These are phyloP conservation scores for Lucinisca nassula DNA, from an alignment of 2,888 invertebrate species.

Conservation along the genomic window DNA sequence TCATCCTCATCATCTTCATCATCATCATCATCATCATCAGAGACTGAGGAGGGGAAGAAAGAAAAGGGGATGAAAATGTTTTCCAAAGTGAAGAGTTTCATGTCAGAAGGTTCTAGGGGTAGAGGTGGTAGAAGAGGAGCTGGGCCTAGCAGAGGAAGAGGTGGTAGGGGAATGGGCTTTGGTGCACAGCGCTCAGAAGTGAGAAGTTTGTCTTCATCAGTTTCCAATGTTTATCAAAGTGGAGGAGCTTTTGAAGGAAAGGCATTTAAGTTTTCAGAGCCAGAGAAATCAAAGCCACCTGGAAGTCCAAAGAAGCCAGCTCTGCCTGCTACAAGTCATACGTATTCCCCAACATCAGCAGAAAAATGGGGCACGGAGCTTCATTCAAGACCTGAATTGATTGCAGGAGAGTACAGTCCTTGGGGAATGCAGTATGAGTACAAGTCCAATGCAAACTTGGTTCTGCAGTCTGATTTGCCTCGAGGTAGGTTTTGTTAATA, in stretches of 20 bases:
- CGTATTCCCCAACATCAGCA: conserved; percentile 28
- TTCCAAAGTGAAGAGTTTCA: neutral
- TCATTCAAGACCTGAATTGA: neutral
- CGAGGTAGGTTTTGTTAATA: no score
- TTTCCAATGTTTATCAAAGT: neutral
- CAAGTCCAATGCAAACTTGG: conserved; percentile 1
- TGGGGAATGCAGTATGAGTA: neutral
- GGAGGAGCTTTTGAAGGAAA: neutral
- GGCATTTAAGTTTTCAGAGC: neutral
- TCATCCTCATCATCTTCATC: no score
- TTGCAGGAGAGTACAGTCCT: neutral
- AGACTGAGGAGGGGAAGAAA: no score
- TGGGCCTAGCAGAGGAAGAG: neutral
- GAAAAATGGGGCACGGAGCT: neutral
- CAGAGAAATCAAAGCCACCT: neutral
- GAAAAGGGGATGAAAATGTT: no score
- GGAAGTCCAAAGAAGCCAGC: neutral
- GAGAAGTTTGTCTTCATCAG: neutral
- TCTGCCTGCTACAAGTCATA: neutral
- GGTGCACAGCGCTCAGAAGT: neutral
- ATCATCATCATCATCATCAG: no score
- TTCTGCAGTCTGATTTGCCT: neutral
- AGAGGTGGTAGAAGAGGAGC: neutral
- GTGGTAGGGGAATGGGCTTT: neutral
- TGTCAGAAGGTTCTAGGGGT: neutral